Base-by-base conservation (phyloP, 2,888 invertebrate species). In the Hirudinaria manillensis region DNA sequence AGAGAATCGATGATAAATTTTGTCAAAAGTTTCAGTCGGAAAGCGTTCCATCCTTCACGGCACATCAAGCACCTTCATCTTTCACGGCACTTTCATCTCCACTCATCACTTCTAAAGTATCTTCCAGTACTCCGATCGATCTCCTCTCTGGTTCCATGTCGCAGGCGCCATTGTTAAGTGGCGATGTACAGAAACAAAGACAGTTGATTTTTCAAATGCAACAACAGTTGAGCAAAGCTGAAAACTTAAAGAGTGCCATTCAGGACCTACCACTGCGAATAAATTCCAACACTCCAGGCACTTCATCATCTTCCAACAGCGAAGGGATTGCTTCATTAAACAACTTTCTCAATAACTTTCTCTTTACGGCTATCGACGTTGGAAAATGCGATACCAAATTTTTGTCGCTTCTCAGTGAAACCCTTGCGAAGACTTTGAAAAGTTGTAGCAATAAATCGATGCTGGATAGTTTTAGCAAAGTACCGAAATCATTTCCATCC, bases 181-280 rank as follows among this genome's bases (percentile, higher is more conserved):
- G 13, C 61, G 61, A 61, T 10, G n/a, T 61, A 27, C 61, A 21
- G 29, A 61, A 61, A n/a, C 61, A 29, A 24, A 61, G 61, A 61
- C 61, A 61, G n/a, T 16, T 61, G 29, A 61, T 61, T 27, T n/a
- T 61, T 61, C 61, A 61, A 61, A 61, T 61, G 24, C 61, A 61
- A 16, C 61, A 61, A 61, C 61, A 61, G 24, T 29, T 61, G 29
- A 61, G 19, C 3, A 61, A 61, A 61, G 29, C 24, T 10, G 29
- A 61, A 24, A 16, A 61, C 4, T 27, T 27, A 27, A 61, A 27
- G 61, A 27, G 24, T 24, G 24, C n/a, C 29, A 27, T 10, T 10
- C 61, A 61, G 19, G 24, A 27, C 29, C 61, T 21, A 61, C 7
- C 61, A 61, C 24, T 61, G 24, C 24, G 10, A 24, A n/a, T 24